These are phyloP conservation scores for Turritopsis dohrnii DNA, from an alignment of 30 jellyfish, hydroid and myxozoan genomes.

Conservation along the genomic window DNA sequence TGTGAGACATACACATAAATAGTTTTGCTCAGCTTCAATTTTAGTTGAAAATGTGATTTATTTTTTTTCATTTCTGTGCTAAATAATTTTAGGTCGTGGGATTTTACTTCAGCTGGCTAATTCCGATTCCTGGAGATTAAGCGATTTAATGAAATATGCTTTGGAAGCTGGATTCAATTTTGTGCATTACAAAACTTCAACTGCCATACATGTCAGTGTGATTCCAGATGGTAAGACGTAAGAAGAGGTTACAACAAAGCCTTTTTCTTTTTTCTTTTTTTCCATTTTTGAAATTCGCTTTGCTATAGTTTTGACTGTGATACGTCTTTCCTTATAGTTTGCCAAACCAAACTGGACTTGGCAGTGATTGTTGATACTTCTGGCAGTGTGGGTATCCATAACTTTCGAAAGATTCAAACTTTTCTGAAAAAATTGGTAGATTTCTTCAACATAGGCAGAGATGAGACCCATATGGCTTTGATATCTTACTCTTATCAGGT, in stretches of 20 bases:
- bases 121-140: constrained; percentile 34
- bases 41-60: not conserved
- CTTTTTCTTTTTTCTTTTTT: not conserved
- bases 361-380: constrained; percentile 85
- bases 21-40: too few species aligned
- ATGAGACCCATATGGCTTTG: constrained; percentile 77
- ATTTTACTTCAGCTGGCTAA: constrained; percentile 37
- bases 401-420: constrained; percentile 46
- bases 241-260: not conserved
- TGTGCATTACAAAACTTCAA: constrained; percentile 47
- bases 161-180: constrained; percentile 85
- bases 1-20: not conserved
- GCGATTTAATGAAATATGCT: constrained; percentile 59
- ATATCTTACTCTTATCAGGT: constrained; percentile 65
- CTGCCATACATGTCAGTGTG: constrained; percentile 67
- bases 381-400: constrained; percentile 79
- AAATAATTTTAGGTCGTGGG: constrained; percentile 61
- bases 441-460: constrained; percentile 74
- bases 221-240: constrained; percentile 98
- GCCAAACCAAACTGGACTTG: constrained; percentile 90
- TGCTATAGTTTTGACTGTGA: not conserved
- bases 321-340: constrained; percentile 41
- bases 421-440: constrained; percentile 68
- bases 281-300: not conserved
- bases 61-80: not conserved